Base-by-base conservation (phyloP, 2,113 vertebrate species). In the Entelurus aequoreus region DNA sequence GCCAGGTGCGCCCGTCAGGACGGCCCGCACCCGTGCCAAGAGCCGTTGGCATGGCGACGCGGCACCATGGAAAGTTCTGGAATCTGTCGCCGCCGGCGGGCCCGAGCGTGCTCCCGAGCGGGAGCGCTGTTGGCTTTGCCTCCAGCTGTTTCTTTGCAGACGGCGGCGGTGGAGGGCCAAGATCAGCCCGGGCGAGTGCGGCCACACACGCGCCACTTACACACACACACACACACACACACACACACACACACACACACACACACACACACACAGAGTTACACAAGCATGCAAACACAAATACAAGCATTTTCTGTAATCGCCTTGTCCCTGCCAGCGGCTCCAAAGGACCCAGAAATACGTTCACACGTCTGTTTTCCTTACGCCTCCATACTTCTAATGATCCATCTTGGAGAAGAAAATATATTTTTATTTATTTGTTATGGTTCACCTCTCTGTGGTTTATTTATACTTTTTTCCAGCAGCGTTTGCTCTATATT, bases 111-210 rank as follows among this genome's bases (percentile, higher is more conserved):
- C 87, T 79, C 77, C 71, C 83, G 81, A 87, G 84, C 75, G 57
- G 78, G 75, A 81, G 78, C 63, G 82, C 80, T 88, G 86, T 89
- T 90, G 88, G 86, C 86, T 88, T 89, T 88, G 88, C 88, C 87
- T 88, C 86, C 86, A 88, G 82, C 86, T 87, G 86, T 87, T 88
- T 87, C 86, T 90, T 84, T 85, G 87, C 84, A 89, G 85, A 85
- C 84, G 73, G 54, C 55, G 38, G 54, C 54, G 38, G 79, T 66
- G 74, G 11, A 73, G 68, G 80, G 86, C 87, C 86, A 87, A 87
- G 73, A 86, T 85, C 85, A 85, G 85, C 71, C 75, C 68, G 65
- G 78, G 42, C 2, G 37, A 86, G 83, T 70, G 79, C 83, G 83
- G 77, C 86, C 87, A 89, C 88, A 88, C 86, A 84, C 84, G 80